Evolutionary conservation across 2,888 invertebrate species (phyloP).

Genomic region (Erebia aethiops): DNA sequence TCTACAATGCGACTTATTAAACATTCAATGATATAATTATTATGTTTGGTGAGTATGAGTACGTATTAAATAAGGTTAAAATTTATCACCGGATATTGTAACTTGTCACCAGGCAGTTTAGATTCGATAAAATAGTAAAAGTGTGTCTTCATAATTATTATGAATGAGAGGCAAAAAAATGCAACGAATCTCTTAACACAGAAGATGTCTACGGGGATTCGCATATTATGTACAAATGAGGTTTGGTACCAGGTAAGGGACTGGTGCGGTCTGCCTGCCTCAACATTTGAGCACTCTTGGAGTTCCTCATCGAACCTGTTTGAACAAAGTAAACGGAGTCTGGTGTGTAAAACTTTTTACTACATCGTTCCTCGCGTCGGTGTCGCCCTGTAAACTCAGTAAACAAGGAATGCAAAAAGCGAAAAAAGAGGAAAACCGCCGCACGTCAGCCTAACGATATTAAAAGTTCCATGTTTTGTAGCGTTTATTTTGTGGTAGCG

Average conservation of each 20-base stretch:
- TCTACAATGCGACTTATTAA: constrained; percentile 25
- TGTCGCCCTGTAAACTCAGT: constrained; percentile 42
- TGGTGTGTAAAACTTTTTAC: constrained; percentile 53
- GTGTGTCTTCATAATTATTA: constrained; percentile 48
- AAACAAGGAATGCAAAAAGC: constrained; percentile 32
- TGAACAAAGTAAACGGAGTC: constrained; percentile 79
- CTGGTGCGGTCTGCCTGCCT: constrained; percentile 85
- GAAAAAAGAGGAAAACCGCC: constrained; percentile 19
- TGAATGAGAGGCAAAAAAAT: constrained; percentile 57
- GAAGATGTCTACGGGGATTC: constrained; percentile 71
- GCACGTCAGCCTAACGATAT: constrained; percentile 3
- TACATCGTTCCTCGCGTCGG: constrained; percentile 24
- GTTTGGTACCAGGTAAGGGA: constrained; percentile 83
- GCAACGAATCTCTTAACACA: constrained; percentile 63
- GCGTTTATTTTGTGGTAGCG: constrained; percentile 19
- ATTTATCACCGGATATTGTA: constrained; percentile 45
- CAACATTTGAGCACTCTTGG: constrained; percentile 86
- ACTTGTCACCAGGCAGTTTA: constrained; percentile 67
- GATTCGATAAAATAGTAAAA: constrained; percentile 53
- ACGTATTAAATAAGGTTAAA: constrained; percentile 6
- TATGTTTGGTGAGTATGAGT: constrained; percentile 24
- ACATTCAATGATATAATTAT: constrained; percentile 32
- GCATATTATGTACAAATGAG: constrained; percentile 63
- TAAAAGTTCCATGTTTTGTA: constrained; percentile 16
- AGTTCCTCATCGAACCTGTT: constrained; percentile 86